phyloP scores from a whole-genome alignment of 2,888 invertebrate genomes.

The Latrodectus elegans region DNA sequence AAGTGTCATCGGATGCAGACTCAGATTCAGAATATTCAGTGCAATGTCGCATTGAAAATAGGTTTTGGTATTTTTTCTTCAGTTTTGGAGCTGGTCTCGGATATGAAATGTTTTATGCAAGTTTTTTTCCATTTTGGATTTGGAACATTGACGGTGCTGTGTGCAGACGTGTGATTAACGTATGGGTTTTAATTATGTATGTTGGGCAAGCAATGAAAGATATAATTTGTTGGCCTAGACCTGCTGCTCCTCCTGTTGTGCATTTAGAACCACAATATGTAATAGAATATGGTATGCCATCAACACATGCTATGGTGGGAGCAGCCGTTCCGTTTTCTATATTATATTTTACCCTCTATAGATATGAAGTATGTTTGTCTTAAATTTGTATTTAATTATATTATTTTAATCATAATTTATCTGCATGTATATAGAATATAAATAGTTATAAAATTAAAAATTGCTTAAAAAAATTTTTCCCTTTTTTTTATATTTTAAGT shows the following conservation, averaged over 20 bases:
- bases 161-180: constrained; percentile 85
- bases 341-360: constrained; percentile 84
- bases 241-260: constrained; percentile 86
- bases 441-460: too few species aligned
- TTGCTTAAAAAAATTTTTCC: too few species aligned
- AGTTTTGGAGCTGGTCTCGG: constrained; percentile 89
- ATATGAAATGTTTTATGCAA: constrained; percentile 91
- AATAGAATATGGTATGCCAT: constrained; percentile 95
- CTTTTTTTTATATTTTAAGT: too few species aligned
- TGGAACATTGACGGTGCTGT: constrained; percentile 92
- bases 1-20: constrained; percentile 62
- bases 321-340: constrained; percentile 91
- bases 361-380: constrained; percentile 80
- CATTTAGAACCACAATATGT: constrained; percentile 91
- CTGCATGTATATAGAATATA: too few species aligned
- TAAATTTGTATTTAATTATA: too few species aligned
- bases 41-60: constrained; percentile 76
- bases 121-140: constrained; percentile 94
- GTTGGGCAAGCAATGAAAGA: constrained; percentile 93
- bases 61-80: constrained; percentile 90
- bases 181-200: constrained; percentile 89
- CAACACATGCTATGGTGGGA: constrained; percentile 94
- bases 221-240: constrained; percentile 89
- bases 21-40: constrained; percentile 61
- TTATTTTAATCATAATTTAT: too few species aligned